Evolutionary conservation across 2,113 vertebrate genomes (phyloP), one percentile per base, ranked within the genome.

Genomic region (Smithornis capensis): DNA sequence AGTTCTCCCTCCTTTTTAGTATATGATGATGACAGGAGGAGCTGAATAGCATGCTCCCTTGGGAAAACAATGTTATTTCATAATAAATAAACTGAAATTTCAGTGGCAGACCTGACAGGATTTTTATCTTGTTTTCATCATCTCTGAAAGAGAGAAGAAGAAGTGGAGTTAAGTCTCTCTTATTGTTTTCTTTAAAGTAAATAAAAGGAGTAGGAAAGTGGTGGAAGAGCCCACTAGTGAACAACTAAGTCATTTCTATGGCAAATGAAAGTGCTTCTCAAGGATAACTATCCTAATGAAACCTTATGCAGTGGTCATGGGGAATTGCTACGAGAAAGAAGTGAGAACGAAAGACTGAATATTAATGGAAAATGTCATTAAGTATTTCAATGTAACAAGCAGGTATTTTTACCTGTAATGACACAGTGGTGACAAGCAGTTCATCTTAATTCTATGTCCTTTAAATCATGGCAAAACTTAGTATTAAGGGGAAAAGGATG

Each of bases 71-170:
- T 37, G 52, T 94, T 94, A 86, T 96, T 94, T 96, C 92, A 77
- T 91, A 96, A 97, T 92, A 97, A 97, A 97, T 95, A 92, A 96
- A 90, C 74, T 74, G 44, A 95, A 87, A 95, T 95, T 90, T 95
- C 69, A 93, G 85, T 88, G 93, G 68, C 83, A 93, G 71, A 62
- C 52, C n/a, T 90, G 92, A 78, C 77, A 95, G 78, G 75, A 49
- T 52, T 96, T 97, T 96, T 81, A 92, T 93, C 90, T 96, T 95
- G 74, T 84, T 94, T 96, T 93, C 79, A 65, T 90, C 45, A 33
- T 86, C 87, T 94, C 71, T 75, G 53, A 67, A 77, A 80, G 73
- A 81, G 56, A 73, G 33, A 27, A 47, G 49, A 87, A 56, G 55
- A 86, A 87, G 65, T 19, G 3, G 57, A 84, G 77, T 84, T 73